phyloP scores from a whole-genome alignment of 2,888 invertebrate genomes.

The Enchytraeus crypticus region DNA sequence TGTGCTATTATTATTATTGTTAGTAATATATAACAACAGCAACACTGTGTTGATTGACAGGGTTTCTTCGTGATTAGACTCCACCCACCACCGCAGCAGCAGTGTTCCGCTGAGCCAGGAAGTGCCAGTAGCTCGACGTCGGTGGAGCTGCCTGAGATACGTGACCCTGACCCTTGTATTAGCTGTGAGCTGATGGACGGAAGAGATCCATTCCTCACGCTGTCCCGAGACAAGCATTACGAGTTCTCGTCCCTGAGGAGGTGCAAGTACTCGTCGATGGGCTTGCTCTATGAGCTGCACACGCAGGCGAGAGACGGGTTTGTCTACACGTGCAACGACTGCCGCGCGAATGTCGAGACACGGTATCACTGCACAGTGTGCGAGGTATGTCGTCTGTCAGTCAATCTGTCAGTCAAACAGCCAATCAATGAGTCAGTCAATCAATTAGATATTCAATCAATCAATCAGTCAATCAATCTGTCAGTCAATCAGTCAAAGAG shows the following conservation, averaged over 20 bases:
- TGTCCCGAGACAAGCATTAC: conserved; percentile 95
- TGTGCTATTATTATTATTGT: too few species aligned
- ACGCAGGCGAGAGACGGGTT: conserved; percentile 96
- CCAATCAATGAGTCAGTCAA: too few species aligned
- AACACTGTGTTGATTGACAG: conserved; percentile 30
- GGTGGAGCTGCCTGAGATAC: conserved; percentile 69
- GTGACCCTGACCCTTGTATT: conserved; percentile 90
- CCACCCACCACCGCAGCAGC: conserved; percentile 85
- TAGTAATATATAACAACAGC: neutral
- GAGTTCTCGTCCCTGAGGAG: conserved; percentile 92
- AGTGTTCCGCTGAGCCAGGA: conserved; percentile 76
- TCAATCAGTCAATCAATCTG: too few species aligned
- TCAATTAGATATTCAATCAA: too few species aligned
- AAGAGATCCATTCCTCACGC: conserved; percentile 90
- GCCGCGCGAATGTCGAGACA: conserved; percentile 89
- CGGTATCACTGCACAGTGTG: conserved; percentile 89
- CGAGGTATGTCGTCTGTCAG: too few species aligned
- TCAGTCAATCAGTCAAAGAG: too few species aligned
- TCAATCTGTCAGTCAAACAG: too few species aligned
- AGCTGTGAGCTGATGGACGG: conserved; percentile 99
- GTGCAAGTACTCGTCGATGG: conserved; percentile 90
- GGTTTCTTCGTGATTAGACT: conserved; percentile 98
- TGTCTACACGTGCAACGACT: conserved; percentile 96
- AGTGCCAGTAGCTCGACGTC: too few species aligned
- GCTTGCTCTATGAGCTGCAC: conserved; percentile 94